Evolutionary conservation across 2,113 vertebrate genomes (phyloP), one percentile per base, ranked within the genome.

Genomic region (Aix galericulata): DNA sequence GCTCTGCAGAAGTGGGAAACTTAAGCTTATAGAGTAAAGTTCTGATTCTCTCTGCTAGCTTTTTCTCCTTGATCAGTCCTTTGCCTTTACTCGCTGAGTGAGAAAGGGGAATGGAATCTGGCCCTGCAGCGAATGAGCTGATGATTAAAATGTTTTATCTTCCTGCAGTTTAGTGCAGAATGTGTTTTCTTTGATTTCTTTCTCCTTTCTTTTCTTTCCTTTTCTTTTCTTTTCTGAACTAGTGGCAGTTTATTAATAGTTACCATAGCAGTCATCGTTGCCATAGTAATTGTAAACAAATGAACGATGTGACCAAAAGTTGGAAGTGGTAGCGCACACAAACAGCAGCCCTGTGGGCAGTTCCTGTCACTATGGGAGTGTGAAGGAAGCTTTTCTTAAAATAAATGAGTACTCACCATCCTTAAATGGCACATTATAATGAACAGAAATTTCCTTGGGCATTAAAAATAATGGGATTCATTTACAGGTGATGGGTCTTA

Each of bases 231-330:
- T 40, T 83, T 42, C 63, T 81, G 76, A 53, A 73, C 84, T 62
- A 50, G 74, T 69, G 25, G 38, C 85, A 78, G 56, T 72, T 91
- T 85, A 69, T 95, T 93, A 87, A 92, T 50, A 69, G 76, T 94
- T 95, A 68, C 91, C 89, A 93, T 92, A 82, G 87, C 72, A 94
- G 44, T 75, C 73, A 62, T 31, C 1, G 42, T 96, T 97, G 78
- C 95, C 91, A 97, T 92, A 95, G 96, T 68, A 89, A 93, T 83
- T 88, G 84, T 91, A 98, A 97, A 97, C 95, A 97, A 94, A 94
- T 42, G 32, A 93, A 64, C 82, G 92, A 52, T 53, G 22, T 89
- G 91, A 88, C 58, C 22, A 40, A 86, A 82, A 82, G 18, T 72
- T 88, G 14, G 11, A 88, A 77, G 63, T 82, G 81, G 67, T 66